Evolutionary conservation across 1,140 invertebrate species (phyloP).

Genomic region (Heliconius nattereri): DNA sequence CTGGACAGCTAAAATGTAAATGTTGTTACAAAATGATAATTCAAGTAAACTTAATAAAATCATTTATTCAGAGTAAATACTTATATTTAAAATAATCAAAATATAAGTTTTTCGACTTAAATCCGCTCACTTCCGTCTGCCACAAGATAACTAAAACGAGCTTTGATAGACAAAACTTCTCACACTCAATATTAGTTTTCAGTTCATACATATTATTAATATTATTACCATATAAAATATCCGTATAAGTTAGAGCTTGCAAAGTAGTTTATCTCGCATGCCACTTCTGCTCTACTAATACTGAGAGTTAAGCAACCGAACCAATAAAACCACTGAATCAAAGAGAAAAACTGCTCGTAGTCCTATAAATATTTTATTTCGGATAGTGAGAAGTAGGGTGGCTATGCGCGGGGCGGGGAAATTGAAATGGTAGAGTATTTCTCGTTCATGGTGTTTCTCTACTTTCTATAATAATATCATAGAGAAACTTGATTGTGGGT

Average conservation of each 20-base stretch:
- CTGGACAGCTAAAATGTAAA: too few species aligned
- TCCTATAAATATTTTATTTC: constrained; percentile 80
- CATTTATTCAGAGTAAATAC: too few species aligned
- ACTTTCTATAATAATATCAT: too few species aligned
- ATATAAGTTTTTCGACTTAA: not conserved
- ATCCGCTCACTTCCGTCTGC: not conserved
- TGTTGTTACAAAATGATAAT: too few species aligned
- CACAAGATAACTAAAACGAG: not conserved
- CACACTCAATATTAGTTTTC: too few species aligned
- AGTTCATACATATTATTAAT: too few species aligned
- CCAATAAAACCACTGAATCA: constrained; percentile 80
- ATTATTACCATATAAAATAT: too few species aligned
- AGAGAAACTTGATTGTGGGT: too few species aligned
- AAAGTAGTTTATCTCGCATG: not conserved
- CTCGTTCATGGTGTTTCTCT: not conserved
- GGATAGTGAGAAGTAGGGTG: constrained; percentile 74
- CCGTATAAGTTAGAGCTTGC: not conserved
- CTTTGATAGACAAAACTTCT: too few species aligned
- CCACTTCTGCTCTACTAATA: not conserved
- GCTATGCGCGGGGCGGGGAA: constrained; percentile 37
- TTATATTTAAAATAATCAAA: not conserved
- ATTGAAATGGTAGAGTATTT: not conserved
- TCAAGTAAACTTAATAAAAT: too few species aligned
- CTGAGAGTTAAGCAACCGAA: constrained; percentile 49
- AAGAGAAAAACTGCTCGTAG: constrained; percentile 78